Evolutionary conservation across 2,797 vertebrate species (phyloP), one percentile per base, ranked within the genome.

Genomic region (Hydrolagus colliei): DNA sequence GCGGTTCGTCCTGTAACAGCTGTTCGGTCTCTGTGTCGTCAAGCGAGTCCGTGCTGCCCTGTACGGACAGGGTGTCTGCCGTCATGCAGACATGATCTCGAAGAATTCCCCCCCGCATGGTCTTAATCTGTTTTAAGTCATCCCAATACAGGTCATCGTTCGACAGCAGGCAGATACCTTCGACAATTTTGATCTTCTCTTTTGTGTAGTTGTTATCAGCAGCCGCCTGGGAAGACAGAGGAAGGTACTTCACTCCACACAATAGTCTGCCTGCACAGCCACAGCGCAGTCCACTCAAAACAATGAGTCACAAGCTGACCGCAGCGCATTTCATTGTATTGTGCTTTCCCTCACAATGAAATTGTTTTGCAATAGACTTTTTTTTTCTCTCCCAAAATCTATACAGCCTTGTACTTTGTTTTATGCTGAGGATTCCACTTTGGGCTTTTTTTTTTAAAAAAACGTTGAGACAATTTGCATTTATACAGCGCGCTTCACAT

Each of bases 171-270:
- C 96, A 97, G 90, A 99, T 97, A 1, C 97, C 98, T 92, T 99
- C 98, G 87, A 98, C 97, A 5, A 99, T 98, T 89, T 96, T 97
- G 91, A 98, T 97, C 94, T 99, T 99, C 93, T 99, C 97, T 93
- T 97, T 98, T 88, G 95, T 97, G 91, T 97, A 98, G 90, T 92
- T 94, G 88, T 94, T 95, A 76, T 99, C 98, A 90, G 94, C 94
- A 79, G 91, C 92, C 86, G 92, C 93, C 97, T 98, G 91, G 18
- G 87, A 87, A 88, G 14, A 22, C 90, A 80, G 90, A 0, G 77
- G 87, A 85, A 90, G 62, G 89, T 3, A 75, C 0, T 0, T 13
- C 20, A 52, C 75, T 71, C 10, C 11, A 65, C n/a, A 18, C 27
- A 65, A 27, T 72, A 67, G 8, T 16, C 65, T 75, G 10, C 65